Conservation (phyloP, 2,888 invertebrate species). For the Junonia oenone region DNA sequence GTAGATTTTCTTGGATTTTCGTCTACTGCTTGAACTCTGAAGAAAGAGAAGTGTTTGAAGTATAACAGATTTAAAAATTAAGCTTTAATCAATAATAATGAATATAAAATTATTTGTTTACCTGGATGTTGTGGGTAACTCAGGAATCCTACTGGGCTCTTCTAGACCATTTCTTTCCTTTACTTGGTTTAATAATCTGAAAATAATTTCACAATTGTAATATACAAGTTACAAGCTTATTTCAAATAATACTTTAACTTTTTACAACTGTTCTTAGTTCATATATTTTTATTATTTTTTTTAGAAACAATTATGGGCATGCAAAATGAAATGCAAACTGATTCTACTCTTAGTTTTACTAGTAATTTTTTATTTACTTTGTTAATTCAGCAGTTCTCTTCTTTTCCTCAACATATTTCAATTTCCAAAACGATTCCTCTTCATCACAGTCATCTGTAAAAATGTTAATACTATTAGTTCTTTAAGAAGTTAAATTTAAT, state of each 20-base stretch:
- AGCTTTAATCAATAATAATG: not conserved
- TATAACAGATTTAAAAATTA: too few species aligned
- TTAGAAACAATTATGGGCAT: too few species aligned
- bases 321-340: too few species aligned
- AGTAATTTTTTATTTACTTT: slow-evolving; percentile 39
- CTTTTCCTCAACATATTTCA: slow-evolving; percentile 59
- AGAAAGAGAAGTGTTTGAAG: too few species aligned
- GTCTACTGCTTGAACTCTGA: slow-evolving; percentile 9
- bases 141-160: slow-evolving; percentile 3
- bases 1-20: not conserved
- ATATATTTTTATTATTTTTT: too few species aligned
- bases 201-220: slow-evolving; percentile 10
- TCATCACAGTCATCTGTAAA: slow-evolving; percentile 51
- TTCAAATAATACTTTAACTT: too few species aligned
- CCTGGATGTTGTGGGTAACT: slow-evolving; percentile 18
- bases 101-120: slow-evolving; percentile 16
- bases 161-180: slow-evolving; percentile 10
- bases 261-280: too few species aligned
- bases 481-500: not conserved
- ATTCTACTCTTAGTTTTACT: too few species aligned
- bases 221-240: not conserved
- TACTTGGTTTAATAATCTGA: slow-evolving; percentile 30
- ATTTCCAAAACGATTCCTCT: slow-evolving; percentile 54
- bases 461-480: not conserved
- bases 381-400: slow-evolving; percentile 47